Base-by-base conservation (phyloP, 2,797 vertebrate species). In the Paedocypris micromegethes region DNA sequence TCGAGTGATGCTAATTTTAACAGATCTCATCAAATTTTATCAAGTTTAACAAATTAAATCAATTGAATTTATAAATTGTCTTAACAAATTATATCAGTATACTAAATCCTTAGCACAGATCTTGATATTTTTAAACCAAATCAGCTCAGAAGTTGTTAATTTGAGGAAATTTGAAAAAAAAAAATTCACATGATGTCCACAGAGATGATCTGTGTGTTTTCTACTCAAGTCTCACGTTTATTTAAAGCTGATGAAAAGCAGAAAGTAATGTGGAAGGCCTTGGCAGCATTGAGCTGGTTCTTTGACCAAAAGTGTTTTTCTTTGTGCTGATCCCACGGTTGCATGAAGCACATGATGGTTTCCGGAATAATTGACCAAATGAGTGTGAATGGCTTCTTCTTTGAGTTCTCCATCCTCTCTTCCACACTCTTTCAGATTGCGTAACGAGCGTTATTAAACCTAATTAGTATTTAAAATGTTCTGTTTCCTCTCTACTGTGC, bases 381-480 rank as follows among this genome's bases (percentile, higher is more conserved):
- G 53, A 47, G 9, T 7, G n/a, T 9, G 38, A 51, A n/a, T 56
- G 47, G 58, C 8, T 38, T 58, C 23, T 64, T 5, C 39, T 59
- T 59, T 58, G 9, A 58, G 40, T 59, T 42, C 61, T 66, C 41
- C 58, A 47, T 57, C 62, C 58, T 56, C 48, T 66, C 50, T 68
- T 45, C 56, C 43, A 7, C 43, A 9, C 49, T 61, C 47, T 63
- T 43, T 53, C 9, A 2, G 46, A 53, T 73, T 73, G 49, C 66
- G 44, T 73, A 73, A 73, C 69, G 66, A 37, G 59, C 39, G 39
- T 55, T 63, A 73, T 73, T 69, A 69, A 44, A 54, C 9, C 49
- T 58, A 66, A 64, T 73, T 68, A 73, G 66, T 64, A 58, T 68
- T 68, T 68, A 47, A 73, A 68, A 68, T 47, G 39, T 70, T 63